Evolutionary conservation across 2,888 invertebrate genomes (phyloP).

Genomic region (Rhagophthalmus giganteus): DNA sequence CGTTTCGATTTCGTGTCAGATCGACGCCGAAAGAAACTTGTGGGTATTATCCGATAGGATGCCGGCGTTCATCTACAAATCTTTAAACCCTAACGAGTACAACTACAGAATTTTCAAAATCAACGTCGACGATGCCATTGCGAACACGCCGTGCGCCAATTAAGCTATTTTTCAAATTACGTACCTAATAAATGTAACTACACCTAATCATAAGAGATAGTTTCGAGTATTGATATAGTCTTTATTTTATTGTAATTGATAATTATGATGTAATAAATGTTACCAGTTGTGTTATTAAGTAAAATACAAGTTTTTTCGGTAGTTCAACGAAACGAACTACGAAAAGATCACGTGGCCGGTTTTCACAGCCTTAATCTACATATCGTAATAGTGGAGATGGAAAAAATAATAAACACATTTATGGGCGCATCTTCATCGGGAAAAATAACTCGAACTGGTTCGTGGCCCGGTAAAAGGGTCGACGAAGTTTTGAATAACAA

Average conservation of each 20-base stretch:
- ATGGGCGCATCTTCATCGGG: no score
- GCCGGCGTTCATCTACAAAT: conserved; percentile 70
- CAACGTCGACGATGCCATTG: conserved; percentile 53
- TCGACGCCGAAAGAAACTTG: conserved; percentile 64
- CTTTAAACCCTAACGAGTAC: conserved; percentile 66
- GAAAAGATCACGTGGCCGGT: no score
- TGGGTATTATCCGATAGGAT: conserved; percentile 80
- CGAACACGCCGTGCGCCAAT: conserved; percentile 17
- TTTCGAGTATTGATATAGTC: not conserved
- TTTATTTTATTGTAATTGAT: not conserved
- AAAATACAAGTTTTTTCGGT: no score
- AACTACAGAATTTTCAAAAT: conserved; percentile 65
- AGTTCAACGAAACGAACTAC: not conserved
- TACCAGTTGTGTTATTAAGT: no score
- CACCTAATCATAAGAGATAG: not conserved
- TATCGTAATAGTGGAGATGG: no score
- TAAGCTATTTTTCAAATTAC: conserved; percentile 1
- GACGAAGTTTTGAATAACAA: no score
- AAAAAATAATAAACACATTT: no score
- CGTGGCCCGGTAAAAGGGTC: no score
- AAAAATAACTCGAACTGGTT: no score
- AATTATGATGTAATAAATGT: not conserved
- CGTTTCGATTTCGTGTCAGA: conserved; percentile 57
- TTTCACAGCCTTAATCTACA: no score
- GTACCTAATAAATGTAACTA: no score